Conservation (phyloP, 2,113 vertebrate species). For the Myrmecobius fasciatus region DNA sequence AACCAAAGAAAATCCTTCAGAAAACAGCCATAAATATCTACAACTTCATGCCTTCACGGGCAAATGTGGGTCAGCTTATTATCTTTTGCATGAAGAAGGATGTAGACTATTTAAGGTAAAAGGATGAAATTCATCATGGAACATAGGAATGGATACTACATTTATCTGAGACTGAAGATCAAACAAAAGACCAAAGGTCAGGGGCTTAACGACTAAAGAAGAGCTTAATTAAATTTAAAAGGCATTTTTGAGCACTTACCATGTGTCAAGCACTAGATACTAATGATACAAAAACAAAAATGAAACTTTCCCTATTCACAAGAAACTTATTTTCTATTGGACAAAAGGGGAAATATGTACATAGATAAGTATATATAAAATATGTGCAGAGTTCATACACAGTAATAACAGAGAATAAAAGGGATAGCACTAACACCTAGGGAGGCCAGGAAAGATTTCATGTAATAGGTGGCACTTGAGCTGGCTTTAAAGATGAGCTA, state of each 20-base stretch:
- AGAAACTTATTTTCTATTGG: background rate
- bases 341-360: background rate
- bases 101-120: slow-evolving; percentile 46
- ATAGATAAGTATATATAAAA: background rate
- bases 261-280: background rate
- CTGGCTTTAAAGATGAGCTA: background rate
- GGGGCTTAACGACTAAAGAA: background rate
- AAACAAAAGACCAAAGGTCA: slow-evolving; percentile 13
- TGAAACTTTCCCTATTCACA: background rate
- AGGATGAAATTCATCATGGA: slow-evolving; percentile 43
- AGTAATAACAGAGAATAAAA: background rate
- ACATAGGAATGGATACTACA: background rate
- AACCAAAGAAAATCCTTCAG: background rate
- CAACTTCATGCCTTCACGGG: background rate
- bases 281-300: background rate
- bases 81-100: slow-evolving; percentile 37
- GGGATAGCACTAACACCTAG: background rate
- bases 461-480: too few species aligned
- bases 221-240: background rate
- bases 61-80: background rate
- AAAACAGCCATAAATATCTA: background rate
- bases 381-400: background rate
- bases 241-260: background rate
- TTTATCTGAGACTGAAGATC: slow-evolving; percentile 59
- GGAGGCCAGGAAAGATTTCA: background rate